Base-by-base conservation (phyloP, 2,113 vertebrate species). In the Lepus timidus region DNA sequence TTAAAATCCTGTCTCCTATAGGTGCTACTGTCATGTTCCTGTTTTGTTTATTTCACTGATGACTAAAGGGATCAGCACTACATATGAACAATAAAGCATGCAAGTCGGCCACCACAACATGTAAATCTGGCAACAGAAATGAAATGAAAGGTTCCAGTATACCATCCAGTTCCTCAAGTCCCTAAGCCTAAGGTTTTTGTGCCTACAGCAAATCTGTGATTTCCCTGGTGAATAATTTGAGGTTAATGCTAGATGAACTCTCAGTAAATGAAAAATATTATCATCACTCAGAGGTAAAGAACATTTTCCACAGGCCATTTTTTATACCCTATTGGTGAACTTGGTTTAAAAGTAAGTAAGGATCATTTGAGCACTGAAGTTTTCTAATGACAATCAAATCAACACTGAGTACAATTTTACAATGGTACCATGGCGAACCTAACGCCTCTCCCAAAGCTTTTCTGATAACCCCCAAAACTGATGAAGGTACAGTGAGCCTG, bases 151-250 rank as follows among this genome's bases (percentile, higher is more conserved):
- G 1, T 75, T 85, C 31, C 75, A 71, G 19, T 39, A 89, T 61
- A 76, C 27, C 87, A 49, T 6, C 23, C 14, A 23, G 16, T 25
- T 81, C 39, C 51, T 51, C 80, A 85, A 83, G 62, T 79, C 61
- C 64, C 0, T 62, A 94, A 85, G 33, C 73, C 61, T 84, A 74
- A 80, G 39, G 73, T 23, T 68, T 71, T 3, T 61, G 22, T 52
- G 31, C 25, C 61, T 90, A 49, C 6, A 91, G 20, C 71, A 70
- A n/a, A 80, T 70, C 61, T 67, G 10, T 23, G 12, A 55, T 91
- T 94, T 94, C 55, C 74, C 6, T n/a, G 67, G 85, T 83, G 39
- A 93, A 49, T 74, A 95, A 62, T 49, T 78, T 88, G 91, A 91
- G 51, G 86, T 36, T 83, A 58, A 29, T 33, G 39, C 67, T 83